Percentiles rank a stretch among this genome's conserved stretches.
phyloP scores from a whole-genome alignment of 2,797 vertebrate species.

The Takifugu rubripes region DNA sequence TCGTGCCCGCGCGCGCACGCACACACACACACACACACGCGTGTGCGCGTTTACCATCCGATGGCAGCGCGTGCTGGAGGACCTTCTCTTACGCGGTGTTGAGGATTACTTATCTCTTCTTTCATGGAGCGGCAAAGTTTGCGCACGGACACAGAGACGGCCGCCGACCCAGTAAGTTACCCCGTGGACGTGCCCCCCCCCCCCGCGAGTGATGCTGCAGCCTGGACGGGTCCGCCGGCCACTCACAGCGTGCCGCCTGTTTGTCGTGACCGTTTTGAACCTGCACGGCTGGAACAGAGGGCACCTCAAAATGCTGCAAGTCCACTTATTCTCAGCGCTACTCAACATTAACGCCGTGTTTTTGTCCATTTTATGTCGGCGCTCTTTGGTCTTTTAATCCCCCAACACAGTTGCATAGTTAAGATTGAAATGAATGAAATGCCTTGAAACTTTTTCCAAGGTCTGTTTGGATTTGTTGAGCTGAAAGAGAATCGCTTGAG shows the following conservation, averaged over 20 bases:
- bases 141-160: slow-evolving; percentile 66
- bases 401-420: neutral
- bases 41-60: slow-evolving; percentile 23
- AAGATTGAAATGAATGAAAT: slow-evolving; percentile 6
- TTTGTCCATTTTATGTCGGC: too few species aligned
- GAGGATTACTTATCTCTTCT: slow-evolving; percentile 65
- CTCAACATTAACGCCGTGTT: neutral
- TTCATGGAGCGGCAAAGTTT: slow-evolving; percentile 81
- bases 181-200: slow-evolving; percentile 5
- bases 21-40: slow-evolving; percentile 15
- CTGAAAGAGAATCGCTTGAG: slow-evolving; percentile 58
- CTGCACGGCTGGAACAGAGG: neutral
- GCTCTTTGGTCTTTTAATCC: neutral
- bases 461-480: slow-evolving; percentile 12
- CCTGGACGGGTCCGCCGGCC: slow-evolving; percentile 3
- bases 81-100: slow-evolving; percentile 56
- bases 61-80: slow-evolving; percentile 61
- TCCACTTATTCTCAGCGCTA: slow-evolving; percentile 2
- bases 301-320: slow-evolving; percentile 2
- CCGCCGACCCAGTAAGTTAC: slow-evolving; percentile 62
- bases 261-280: neutral
- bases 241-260: slow-evolving; percentile 1
- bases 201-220: slow-evolving; percentile 23
- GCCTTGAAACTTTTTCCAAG: slow-evolving; percentile 34
- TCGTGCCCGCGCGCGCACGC: slow-evolving; percentile 15